Percentiles rank a stretch among this genome's conserved stretches.
Evolutionary conservation across 2,113 vertebrate species (phyloP).

Genomic region (Brachirus orientalis): DNA sequence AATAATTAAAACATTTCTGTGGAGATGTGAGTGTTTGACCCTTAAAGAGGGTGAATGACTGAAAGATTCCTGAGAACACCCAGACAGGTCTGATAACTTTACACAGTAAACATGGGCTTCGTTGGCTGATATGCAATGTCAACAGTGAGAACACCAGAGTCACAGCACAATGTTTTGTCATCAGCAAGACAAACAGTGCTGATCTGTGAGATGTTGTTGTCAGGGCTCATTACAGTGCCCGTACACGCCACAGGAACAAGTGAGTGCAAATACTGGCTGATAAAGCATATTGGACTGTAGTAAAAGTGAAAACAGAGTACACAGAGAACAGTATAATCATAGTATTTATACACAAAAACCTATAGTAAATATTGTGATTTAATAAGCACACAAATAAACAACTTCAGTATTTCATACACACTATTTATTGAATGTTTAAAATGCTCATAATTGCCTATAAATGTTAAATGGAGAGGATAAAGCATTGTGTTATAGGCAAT

Average conservation of each 20-base stretch:
- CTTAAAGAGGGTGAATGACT: neutral
- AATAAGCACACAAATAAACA: too few species aligned
- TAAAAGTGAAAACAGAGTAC: neutral
- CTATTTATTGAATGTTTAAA: too few species aligned
- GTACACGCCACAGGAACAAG: slow-evolving; percentile 11
- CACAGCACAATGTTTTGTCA: slow-evolving; percentile 71
- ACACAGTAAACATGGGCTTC: slow-evolving; percentile 64
- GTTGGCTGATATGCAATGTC: slow-evolving; percentile 53
- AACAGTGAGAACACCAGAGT: slow-evolving; percentile 52
- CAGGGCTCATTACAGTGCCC: slow-evolving; percentile 15
- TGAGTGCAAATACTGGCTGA: slow-evolving; percentile 37
- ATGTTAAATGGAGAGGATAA: too few species aligned
- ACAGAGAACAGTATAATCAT: neutral
- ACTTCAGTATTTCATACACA: too few species aligned
- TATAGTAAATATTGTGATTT: too few species aligned
- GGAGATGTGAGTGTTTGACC: neutral
- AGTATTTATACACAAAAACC: too few species aligned
- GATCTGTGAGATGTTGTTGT: slow-evolving; percentile 31
- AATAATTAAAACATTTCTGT: neutral
- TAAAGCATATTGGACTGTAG: neutral
- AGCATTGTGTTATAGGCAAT: too few species aligned
- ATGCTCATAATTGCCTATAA: too few species aligned
- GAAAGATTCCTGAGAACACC: slow-evolving; percentile 26
- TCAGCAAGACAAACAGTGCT: slow-evolving; percentile 56
- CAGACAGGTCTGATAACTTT: slow-evolving; percentile 68